These are phyloP conservation scores for Stenolophus ochropezus DNA, from an alignment of 2,888 invertebrate species.

Conservation along the genomic window DNA sequence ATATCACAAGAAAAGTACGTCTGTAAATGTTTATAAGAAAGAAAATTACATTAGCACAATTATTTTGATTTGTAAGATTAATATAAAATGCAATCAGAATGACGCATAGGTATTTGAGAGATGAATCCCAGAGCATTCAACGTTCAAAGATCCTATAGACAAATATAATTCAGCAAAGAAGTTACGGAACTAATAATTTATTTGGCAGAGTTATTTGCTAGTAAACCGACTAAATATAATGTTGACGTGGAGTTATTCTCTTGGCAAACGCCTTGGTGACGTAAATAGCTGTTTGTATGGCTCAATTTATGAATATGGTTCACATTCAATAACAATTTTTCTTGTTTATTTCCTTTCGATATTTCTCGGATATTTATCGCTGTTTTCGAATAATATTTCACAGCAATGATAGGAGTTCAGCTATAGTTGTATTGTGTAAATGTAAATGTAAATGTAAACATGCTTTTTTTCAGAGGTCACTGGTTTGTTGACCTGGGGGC, in stretches of 20 bases:
- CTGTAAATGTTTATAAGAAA: no score
- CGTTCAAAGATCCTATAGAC: no score
- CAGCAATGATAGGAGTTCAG: neutral
- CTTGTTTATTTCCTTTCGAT: slow-evolving; percentile 42
- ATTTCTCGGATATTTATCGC: slow-evolving; percentile 23
- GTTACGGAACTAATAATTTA: no score
- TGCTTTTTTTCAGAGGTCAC: neutral
- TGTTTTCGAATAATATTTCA: slow-evolving; percentile 44
- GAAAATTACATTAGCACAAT: no score
- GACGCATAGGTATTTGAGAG: no score
- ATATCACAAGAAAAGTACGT: no score
- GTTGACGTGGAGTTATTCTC: neutral
- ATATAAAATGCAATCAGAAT: no score
- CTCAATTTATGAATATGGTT: slow-evolving; percentile 29
- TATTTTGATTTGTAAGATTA: no score
- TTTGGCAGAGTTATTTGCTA: no score
- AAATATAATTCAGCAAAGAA: no score
- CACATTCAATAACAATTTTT: slow-evolving; percentile 33
- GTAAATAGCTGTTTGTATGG: slow-evolving; percentile 10
- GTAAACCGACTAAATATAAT: neutral
- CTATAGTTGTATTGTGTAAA: neutral
- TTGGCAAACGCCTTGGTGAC: neutral
- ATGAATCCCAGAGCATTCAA: no score
- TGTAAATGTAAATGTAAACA: slow-evolving; percentile 9
- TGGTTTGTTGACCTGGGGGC: slow-evolving; percentile 7